Conservation (phyloP, 2,888 invertebrate species). For the Pyrrhia umbra region DNA sequence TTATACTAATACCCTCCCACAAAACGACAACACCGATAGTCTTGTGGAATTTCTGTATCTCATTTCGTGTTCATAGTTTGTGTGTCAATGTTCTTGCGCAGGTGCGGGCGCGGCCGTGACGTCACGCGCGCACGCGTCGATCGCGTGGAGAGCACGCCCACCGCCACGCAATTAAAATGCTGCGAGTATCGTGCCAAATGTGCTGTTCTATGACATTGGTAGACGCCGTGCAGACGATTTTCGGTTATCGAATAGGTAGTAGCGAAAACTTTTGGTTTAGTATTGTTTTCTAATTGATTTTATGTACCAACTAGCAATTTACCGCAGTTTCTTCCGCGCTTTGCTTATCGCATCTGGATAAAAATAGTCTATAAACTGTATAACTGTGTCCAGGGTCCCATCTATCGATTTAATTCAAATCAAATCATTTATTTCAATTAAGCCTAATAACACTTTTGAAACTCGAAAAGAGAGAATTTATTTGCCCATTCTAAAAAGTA, state of each 20-base stretch:
- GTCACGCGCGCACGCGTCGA: conserved; percentile 63
- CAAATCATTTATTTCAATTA: no score
- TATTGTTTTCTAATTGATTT: not conserved
- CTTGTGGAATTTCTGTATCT: conserved; percentile 28
- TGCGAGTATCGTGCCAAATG: conserved; percentile 48
- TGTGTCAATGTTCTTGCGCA: conserved; percentile 64
- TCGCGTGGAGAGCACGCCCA: conserved; percentile 62
- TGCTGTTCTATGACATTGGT: conserved; percentile 46
- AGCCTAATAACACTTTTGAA: no score
- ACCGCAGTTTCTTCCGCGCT: no score
- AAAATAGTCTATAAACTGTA: no score
- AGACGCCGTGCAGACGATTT: conserved; percentile 49
- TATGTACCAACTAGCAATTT: no score
- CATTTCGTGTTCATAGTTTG: conserved; percentile 46
- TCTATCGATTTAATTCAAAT: no score
- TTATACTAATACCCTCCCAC: not conserved
- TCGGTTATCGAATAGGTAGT: not conserved
- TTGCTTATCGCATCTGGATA: no score
- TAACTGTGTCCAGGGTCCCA: no score
- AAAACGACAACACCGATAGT: conserved; percentile 18
- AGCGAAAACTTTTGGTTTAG: not conserved
- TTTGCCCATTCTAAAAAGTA: no score
- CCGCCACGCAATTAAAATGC: conserved; percentile 54
- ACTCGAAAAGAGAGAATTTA: no score
- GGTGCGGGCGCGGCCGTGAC: conserved; percentile 65